Evolutionary conservation across 2,113 vertebrate genomes (phyloP), one percentile per base, ranked within the genome.

Genomic region (Pteruthius melanotis): DNA sequence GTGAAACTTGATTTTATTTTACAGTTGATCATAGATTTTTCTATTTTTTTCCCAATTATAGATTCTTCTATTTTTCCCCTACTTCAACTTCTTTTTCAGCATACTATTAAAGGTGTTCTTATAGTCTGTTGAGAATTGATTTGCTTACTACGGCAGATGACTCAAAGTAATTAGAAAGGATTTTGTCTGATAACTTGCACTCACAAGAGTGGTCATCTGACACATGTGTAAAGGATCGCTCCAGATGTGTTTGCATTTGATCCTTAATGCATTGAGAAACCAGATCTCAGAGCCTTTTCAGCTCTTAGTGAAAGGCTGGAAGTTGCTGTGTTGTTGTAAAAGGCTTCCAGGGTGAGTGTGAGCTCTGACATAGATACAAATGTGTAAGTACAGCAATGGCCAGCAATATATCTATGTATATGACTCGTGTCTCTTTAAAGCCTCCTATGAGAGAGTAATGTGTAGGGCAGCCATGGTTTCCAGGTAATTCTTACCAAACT

Each of bases 331-430:
- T 75, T 4, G 1, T 7, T 42, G 30, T 50, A 27, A 91, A 81
- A 70, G 14, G 19, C 4, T 66, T 40, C 19, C 49, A 33, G 56
- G 17, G 12, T 42, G 49, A 8, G 2, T 45, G 13, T 40, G 60
- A 85, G 35, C 26, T 75, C 13, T 68, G 24, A 33, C 2, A 2
- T 0, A 15, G 39, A 5, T 61, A 30, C 2, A 30, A 28, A 30
- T 30, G 9, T n/a, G 13, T 44, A 35, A 44, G 7, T 49, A 18
- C 2, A 9, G 24, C 33, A 61, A 5, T 69, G 68, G 35, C 56
- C 15, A 5, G 65, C 33, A 40, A 49, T n/a, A n/a, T n/a, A 44
- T 12, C 12, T 28, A 0, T 18, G 5, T 18, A 2, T 37, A 7
- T 40, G 22, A 14, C 15, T 60, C 24, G 3, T 74, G 21, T 52